phyloP scores from a whole-genome alignment of 1,140 invertebrate species.

The Leptoteleia sp. region DNA sequence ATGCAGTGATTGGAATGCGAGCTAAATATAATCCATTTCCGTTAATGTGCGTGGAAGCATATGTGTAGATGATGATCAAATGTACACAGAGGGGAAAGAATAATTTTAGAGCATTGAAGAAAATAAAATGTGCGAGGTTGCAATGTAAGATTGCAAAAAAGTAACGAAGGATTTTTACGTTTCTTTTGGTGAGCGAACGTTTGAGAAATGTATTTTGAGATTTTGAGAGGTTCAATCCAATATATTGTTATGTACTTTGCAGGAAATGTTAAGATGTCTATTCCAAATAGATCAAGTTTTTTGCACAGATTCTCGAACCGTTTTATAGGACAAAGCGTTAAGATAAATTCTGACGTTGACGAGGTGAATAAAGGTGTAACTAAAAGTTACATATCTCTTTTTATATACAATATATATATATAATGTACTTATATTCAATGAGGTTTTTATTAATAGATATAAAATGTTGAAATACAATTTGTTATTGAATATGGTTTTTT shows the following conservation, averaged over 20 bases:
- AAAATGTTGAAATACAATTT: no score
- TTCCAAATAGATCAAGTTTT: conserved; percentile 32
- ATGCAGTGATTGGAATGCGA: conserved; percentile 47
- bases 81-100: conserved; percentile 61
- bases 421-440: no score
- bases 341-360: conserved; percentile 58
- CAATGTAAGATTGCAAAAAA: neutral
- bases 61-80: conserved; percentile 66
- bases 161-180: neutral
- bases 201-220: no score
- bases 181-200: neutral
- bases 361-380: no score
- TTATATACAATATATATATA: no score
- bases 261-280: conserved; percentile 37
- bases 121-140: conserved; percentile 10
- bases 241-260: neutral
- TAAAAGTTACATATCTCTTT: no score
- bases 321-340: conserved; percentile 47
- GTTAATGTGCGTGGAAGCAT: conserved; percentile 74
- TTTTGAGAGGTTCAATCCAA: no score
- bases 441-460: no score
- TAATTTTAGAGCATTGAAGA: conserved; percentile 68
- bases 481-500: no score
- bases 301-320: conserved; percentile 65
- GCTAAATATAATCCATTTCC: conserved; percentile 77